Conservation (phyloP, 2,797 vertebrate species). For the Acrocephalus scirpaceus region DNA sequence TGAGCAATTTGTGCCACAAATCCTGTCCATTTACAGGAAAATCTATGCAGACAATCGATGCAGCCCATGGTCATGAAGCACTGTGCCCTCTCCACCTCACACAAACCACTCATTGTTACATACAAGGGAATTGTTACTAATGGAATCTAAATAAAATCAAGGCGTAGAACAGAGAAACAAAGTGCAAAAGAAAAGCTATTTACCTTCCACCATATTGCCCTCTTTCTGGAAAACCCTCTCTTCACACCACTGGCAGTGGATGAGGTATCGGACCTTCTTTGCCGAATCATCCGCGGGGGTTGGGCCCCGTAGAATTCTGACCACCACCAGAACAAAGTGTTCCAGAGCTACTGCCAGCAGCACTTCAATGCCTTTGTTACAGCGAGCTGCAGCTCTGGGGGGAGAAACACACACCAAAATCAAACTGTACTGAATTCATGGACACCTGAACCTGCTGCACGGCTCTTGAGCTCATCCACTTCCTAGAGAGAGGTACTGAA, state of each 20-base stretch:
- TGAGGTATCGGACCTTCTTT: slow-evolving; percentile 87
- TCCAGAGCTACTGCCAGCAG: slow-evolving; percentile 92
- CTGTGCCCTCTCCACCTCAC: background rate
- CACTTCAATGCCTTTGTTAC: slow-evolving; percentile 96
- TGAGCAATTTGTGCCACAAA: background rate
- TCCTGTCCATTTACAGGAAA: background rate
- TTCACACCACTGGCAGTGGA: slow-evolving; percentile 98
- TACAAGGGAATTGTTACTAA: background rate
- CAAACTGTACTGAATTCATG: background rate
- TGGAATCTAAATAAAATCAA: background rate
- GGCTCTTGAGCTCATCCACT: background rate
- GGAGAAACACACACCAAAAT: background rate
- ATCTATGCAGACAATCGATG: background rate
- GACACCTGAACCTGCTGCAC: background rate
- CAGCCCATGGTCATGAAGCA: background rate
- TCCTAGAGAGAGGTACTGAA: background rate
- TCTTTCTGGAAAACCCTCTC: slow-evolving; percentile 91
- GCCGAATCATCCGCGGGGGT: slow-evolving; percentile 87
- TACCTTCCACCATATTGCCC: slow-evolving; percentile 94
- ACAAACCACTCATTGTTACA: background rate
- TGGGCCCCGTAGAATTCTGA: slow-evolving; percentile 90
- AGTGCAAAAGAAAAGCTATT: slow-evolving; percentile 10
- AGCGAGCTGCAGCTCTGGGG: slow-evolving; percentile 91
- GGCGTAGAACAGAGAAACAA: background rate
- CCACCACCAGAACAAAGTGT: slow-evolving; percentile 94